These are phyloP conservation scores for Polydrusus tereticollis DNA, from an alignment of 2,888 invertebrate species.

Conservation along the genomic window DNA sequence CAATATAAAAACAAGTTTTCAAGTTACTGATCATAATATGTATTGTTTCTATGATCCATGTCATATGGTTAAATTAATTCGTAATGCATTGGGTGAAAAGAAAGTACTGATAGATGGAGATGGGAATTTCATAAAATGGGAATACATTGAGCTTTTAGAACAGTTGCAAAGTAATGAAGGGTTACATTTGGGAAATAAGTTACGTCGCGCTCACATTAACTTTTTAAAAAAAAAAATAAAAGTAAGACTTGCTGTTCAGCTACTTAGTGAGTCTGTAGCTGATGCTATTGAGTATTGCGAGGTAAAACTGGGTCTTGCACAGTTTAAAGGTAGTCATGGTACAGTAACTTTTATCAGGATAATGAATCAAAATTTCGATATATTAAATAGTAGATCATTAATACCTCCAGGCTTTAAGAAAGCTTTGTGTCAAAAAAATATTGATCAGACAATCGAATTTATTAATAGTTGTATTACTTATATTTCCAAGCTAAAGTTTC, in stretches of 20 bases:
- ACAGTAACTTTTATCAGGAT: neutral
- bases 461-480: neutral
- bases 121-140: neutral
- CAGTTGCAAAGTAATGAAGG: neutral
- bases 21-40: neutral
- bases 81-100: neutral
- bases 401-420: neutral
- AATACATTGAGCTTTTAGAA: neutral
- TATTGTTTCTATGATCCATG: neutral
- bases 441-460: neutral
- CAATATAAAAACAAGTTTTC: neutral
- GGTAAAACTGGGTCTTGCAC: neutral
- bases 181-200: conserved; percentile 24
- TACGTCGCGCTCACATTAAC: conserved; percentile 13
- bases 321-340: neutral
- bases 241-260: neutral
- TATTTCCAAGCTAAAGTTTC: conserved; percentile 3
- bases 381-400: neutral
- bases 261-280: neutral
- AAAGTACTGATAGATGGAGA: neutral
- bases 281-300: conserved; percentile 1
- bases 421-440: neutral
- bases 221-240: conserved; percentile 31
- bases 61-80: neutral
- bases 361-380: neutral